Base-by-base conservation (phyloP, 2,797 vertebrate genomes). In the Acrossocheilus fasciatus region DNA sequence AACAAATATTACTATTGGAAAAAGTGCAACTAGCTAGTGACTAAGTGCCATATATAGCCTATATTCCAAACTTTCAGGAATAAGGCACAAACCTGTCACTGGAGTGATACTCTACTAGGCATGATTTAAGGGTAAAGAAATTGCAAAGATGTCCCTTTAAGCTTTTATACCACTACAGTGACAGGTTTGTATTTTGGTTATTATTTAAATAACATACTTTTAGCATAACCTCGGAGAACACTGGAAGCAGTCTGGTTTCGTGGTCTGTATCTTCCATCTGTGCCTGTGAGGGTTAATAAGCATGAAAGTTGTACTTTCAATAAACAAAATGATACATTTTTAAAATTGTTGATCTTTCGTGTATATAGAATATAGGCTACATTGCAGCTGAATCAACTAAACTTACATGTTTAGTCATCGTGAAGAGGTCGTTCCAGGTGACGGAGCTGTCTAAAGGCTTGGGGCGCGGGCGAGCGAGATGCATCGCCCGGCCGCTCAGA, bases 241-340 rank as follows among this genome's bases (percentile, higher is more conserved):
- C 75, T 2, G 87, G 91, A 66, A 97, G 93, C 85, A 97, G 86
- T 14, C 96, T 93, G 47, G 95, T 94, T 15, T 94, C 94, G 0
- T 95, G 96, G 88, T 96, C 95, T 45, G 91, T 91, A 72, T 97
- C 96, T 0, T 52, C 87, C 12, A 88, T 82, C 12, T 94, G 94
- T 52, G 94, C 96, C 96, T 97, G 89, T 52, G 14, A 50, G 59
- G 41, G 15, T 78, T 23, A 84, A 85, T 14, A 72, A 36, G 8
- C 39, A 62, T n/a, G 4, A 18, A 70, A 17, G 41, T 79, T 45
- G 20, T 0, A 43, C 17, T 43, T 26, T 30, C 4, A 79, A 18
- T 11, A 79, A 79, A 79, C n/a, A 4, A 41, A 12, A 73, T 8
- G 0, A 30, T 8, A 41, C 6, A 41, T 41, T 41, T 41, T 6